phyloP scores from a whole-genome alignment of 2,113 vertebrate genomes.

The Phasianus colchicus region DNA sequence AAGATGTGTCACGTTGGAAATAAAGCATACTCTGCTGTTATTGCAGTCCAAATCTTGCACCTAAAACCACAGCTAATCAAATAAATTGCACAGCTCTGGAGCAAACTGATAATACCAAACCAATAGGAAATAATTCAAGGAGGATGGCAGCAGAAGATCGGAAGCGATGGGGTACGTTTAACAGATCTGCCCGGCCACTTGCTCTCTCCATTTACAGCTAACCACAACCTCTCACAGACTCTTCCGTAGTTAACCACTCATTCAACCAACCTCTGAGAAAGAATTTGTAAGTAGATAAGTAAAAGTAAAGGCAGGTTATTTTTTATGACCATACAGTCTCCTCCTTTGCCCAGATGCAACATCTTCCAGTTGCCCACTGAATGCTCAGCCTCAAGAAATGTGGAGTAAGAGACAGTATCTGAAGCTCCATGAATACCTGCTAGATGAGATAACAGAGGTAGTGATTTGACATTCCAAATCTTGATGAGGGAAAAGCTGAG shows the following conservation, averaged over 20 bases:
- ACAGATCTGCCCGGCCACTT: background rate
- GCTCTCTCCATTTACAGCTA: background rate
- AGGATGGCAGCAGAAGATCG: background rate
- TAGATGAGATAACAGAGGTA: background rate
- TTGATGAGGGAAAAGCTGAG: too few relatives aligned
- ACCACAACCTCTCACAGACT: background rate
- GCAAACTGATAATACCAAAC: background rate
- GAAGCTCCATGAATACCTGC: background rate
- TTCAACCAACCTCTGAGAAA: background rate
- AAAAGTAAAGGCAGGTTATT: background rate
- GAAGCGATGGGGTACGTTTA: background rate
- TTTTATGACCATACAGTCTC: fast-evolving
- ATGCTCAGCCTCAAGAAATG: fast-evolving
- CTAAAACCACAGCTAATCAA: background rate
- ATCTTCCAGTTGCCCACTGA: background rate
- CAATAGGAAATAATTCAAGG: background rate
- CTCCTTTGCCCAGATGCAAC: background rate
- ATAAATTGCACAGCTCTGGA: background rate
- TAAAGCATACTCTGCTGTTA: background rate
- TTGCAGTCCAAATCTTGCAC: background rate
- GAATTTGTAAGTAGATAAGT: background rate
- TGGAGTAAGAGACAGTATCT: too few relatives aligned
- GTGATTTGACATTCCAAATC: too few relatives aligned
- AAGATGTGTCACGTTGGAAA: background rate
- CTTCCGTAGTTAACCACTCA: background rate